Conservation (phyloP, 53 echinoderm and acorn worm genomes). For the Holothuria scabra region DNA sequence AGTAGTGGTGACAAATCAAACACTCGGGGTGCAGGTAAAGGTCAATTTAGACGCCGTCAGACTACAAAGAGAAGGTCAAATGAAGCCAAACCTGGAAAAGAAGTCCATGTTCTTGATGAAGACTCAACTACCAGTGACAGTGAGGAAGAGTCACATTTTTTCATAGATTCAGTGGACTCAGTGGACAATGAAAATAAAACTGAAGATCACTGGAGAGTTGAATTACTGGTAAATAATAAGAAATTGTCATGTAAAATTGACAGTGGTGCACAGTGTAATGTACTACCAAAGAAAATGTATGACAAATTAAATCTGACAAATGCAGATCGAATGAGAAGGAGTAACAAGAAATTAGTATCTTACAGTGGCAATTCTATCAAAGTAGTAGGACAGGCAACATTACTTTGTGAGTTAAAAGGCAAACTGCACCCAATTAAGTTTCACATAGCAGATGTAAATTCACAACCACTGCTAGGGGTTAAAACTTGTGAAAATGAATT, state of each 20-base stretch:
- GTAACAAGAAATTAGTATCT: slow-evolving; percentile 26
- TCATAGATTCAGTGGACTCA: no score
- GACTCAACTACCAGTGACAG: background rate
- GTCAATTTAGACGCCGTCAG: background rate
- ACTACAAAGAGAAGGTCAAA: background rate
- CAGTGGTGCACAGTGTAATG: slow-evolving; percentile 33
- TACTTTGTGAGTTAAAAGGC: slow-evolving; percentile 20
- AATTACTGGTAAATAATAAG: background rate
- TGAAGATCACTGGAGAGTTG: no score
- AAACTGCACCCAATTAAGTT: slow-evolving; percentile 3
- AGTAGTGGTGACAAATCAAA: background rate
- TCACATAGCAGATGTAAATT: slow-evolving; percentile 16
- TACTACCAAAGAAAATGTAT: background rate
- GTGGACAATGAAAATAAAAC: no score
- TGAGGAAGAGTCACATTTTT: background rate
- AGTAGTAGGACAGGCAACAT: background rate
- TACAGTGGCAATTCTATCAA: slow-evolving; percentile 2
- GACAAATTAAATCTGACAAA: background rate
- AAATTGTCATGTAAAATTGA: slow-evolving; percentile 25
- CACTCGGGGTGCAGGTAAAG: background rate
- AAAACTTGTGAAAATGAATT: slow-evolving; percentile 22
- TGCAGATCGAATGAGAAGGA: slow-evolving; percentile 8
- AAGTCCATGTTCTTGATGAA: slow-evolving; percentile 9
- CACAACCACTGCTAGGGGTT: slow-evolving; percentile 29
- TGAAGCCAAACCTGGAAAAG: background rate